Percentiles rank a stretch among this genome's conserved stretches.
Evolutionary conservation across 2,888 invertebrate species (phyloP).

Genomic region (Taphrorychus bicolor): DNA sequence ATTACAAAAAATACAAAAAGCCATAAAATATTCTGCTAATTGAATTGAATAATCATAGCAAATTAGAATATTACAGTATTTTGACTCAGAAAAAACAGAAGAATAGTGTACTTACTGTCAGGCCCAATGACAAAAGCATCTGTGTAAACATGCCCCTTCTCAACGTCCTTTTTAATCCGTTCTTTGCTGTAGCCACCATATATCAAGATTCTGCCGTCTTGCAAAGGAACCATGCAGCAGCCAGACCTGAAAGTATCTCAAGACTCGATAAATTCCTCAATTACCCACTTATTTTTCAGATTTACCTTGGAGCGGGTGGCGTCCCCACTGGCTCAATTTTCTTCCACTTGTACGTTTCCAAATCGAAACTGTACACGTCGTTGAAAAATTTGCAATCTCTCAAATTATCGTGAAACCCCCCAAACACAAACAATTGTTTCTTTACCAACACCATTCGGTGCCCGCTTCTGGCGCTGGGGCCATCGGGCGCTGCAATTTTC

Average conservation of each 20-base stretch:
- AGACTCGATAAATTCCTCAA: neutral
- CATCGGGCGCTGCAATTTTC: conserved; percentile 75
- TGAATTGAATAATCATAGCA: neutral
- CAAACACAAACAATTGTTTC: conserved; percentile 84
- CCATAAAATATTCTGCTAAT: too few relatives aligned
- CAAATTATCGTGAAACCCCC: conserved; percentile 91
- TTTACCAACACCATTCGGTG: conserved; percentile 87
- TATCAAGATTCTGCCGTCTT: conserved; percentile 71
- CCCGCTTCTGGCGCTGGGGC: conserved; percentile 85
- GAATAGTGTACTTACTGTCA: conserved; percentile 65
- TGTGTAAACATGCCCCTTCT: conserved; percentile 73
- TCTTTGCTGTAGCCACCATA: conserved; percentile 83
- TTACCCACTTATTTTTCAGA: neutral
- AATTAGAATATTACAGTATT: too few relatives aligned
- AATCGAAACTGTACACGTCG: conserved; percentile 82
- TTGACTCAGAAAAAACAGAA: too few relatives aligned
- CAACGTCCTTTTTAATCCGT: conserved; percentile 75
- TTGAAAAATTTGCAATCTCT: conserved; percentile 89
- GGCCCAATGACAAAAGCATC: conserved; percentile 73
- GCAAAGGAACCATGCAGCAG: conserved; percentile 73
- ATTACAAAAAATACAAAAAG: too few relatives aligned
- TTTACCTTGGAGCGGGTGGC: conserved; percentile 72
- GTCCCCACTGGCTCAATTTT: conserved; percentile 72
- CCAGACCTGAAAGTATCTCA: conserved; percentile 64
- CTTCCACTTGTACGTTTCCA: conserved; percentile 80